Base-by-base conservation (phyloP, 2,888 invertebrate species). In the Carpatolechia fugitivella region DNA sequence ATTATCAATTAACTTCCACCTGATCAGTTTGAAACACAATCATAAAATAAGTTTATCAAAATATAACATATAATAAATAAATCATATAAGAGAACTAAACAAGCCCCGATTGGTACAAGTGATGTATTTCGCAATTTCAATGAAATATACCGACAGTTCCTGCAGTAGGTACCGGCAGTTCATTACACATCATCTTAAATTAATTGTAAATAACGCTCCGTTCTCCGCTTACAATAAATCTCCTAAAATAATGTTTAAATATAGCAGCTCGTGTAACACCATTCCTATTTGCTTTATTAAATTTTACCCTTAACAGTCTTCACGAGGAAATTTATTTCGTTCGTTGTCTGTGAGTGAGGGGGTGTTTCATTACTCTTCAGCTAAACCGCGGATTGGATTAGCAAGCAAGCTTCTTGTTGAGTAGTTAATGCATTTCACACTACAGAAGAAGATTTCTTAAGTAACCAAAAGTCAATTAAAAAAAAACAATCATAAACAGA, bases 201-300 rank as follows among this genome's bases (percentile, higher is more conserved):
- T 80, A 80, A 81, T 79, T 78, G 74, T 76, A 76, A 80, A 78
- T 79, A 78, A 78, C 70, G 72, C 74, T 71, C 70, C 76, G 76
- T 74, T 80, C 68, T 57, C 69, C 68, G 72, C 75, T 70, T 74
- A 78, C 41, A 57, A 57, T 81, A 82, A 82, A 82, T 83, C 82
- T 82, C 67, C 69, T 74, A 70, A 80, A 82, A 81, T 81, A 57
- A 81, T 80, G 75, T 71, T 74, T 72, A 69, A 68, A 70, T 74
- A 74, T 76, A 75, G 65, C 69, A 68, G 74, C 76, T 69, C 66
- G 53, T 55, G 71, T 73, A 76, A 75, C 74, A 69, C 68, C 71
- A 76, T 77, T 74, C 75, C 69, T 81, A 79, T 82, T 84, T 82
- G 80, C 81, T 81, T 82, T 82, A 82, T 82, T 82, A 80, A 82